These are phyloP conservation scores for Sebastes oblongus DNA, from an alignment of 2,797 vertebrate genomes.

Conservation along the genomic window DNA sequence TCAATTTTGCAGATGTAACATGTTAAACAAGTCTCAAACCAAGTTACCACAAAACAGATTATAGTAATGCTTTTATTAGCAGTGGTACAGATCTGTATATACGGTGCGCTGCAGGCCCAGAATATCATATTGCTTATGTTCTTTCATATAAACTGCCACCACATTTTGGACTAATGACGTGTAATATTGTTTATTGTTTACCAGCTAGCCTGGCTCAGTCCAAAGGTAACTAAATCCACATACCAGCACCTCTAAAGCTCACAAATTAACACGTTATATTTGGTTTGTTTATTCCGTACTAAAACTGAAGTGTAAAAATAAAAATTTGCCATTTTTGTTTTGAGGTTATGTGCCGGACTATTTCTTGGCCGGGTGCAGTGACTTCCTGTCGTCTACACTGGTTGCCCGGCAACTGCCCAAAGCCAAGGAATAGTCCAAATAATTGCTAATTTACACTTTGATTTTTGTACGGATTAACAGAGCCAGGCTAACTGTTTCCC, in stretches of 20 bases:
- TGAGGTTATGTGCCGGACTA: background rate
- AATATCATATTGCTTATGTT: constrained; percentile 16
- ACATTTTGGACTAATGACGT: constrained; percentile 5
- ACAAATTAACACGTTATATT: background rate
- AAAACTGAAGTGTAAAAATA: background rate
- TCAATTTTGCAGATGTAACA: constrained; percentile 38
- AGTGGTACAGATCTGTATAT: constrained; percentile 13
- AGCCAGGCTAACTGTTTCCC: background rate
- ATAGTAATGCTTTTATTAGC: constrained; percentile 30
- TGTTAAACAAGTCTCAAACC: constrained; percentile 47
- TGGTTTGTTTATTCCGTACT: background rate
- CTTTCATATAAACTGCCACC: background rate
- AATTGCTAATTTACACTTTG: background rate
- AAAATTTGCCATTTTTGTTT: background rate
- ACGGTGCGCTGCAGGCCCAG: background rate
- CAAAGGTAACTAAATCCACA: background rate
- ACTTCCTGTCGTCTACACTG: background rate
- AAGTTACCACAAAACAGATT: constrained; percentile 24
- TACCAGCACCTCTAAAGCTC: background rate
- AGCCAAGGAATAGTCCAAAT: background rate
- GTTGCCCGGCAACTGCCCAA: background rate
- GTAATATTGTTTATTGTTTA: background rate
- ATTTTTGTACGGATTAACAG: background rate
- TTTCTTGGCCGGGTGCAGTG: background rate
- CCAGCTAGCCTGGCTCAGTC: background rate